Evolutionary conservation across 2,888 invertebrate species (phyloP), one percentile per base, ranked within the genome.

Genomic region (Dinocampus coccinellae): DNA sequence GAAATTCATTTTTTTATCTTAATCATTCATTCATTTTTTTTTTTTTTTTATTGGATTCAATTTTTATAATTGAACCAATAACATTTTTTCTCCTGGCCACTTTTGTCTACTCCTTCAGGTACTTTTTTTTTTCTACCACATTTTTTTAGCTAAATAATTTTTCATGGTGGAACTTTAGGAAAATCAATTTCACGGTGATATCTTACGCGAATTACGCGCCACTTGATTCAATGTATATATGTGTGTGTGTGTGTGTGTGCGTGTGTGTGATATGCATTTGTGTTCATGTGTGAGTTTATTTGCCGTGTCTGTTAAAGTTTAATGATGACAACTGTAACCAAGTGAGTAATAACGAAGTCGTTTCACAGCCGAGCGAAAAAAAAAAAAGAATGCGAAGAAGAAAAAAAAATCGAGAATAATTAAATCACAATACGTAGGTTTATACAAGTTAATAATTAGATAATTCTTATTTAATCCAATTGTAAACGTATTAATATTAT

Each of bases 291-390:
- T 16, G 47, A 26, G 29, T 47, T 26, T 63, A 63, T 29, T 63
- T 26, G 47, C 7, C 4, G 47, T n/a, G 24, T 42, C 29, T 26
- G 63, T 16, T 42, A 24, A 13, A 63, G 26, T 42, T 63, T 63
- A 63, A 63, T 26, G 47, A 42, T 63, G 63, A 63, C 47, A 63
- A 29, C 63, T 63, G 63, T 63, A 29, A 47, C 63, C 26, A 63
- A 63, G 47, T 10, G 42, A 7, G 42, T 26, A 63, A 26, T 63
- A 63, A 63, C 26, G 42, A 26, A 16, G 33, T 29, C 16, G 34
- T 34, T 33, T 58, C 16, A 58, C 16, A 33, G 16, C 11, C n/a
- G 24, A 24, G 0, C 0, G 24, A 7, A 22, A n/a, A 34, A 33
- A 29, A n/a, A 6, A 20, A 20, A 29, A 58, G 1, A 58, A 16